phyloP scores from a whole-genome alignment of 2,888 invertebrate species.

The Agrochola lychnidis region DNA sequence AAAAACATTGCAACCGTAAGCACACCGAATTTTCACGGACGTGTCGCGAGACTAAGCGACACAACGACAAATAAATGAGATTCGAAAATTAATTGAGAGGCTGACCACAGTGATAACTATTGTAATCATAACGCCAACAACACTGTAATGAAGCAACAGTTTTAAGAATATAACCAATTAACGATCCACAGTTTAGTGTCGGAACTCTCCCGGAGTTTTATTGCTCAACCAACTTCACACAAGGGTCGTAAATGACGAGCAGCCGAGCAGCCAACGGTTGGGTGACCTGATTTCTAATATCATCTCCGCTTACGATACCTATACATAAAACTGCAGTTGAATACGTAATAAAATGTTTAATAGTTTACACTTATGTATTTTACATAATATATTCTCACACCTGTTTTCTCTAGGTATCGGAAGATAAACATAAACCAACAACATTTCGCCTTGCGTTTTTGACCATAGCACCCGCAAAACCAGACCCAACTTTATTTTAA shows the following conservation, averaged over 20 bases:
- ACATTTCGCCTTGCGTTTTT: neutral
- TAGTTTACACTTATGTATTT: neutral
- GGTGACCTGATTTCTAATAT: slow-evolving; percentile 63
- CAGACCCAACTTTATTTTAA: neutral
- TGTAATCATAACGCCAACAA: slow-evolving; percentile 14
- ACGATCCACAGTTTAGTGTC: slow-evolving; percentile 41
- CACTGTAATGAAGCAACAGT: slow-evolving; percentile 35
- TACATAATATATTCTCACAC: neutral
- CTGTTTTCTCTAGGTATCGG: neutral
- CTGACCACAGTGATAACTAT: neutral
- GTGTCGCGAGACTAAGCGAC: neutral
- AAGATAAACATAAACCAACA: neutral
- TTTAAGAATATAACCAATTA: slow-evolving; percentile 48
- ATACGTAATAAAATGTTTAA: slow-evolving; percentile 13
- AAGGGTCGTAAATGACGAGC: slow-evolving; percentile 64
- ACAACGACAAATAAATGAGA: neutral
- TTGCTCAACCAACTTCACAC: slow-evolving; percentile 64
- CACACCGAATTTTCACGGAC: neutral
- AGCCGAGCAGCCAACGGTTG: slow-evolving; percentile 26
- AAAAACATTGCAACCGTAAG: neutral
- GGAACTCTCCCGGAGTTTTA: slow-evolving; percentile 56
- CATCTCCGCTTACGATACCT: slow-evolving; percentile 25
- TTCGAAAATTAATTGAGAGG: neutral
- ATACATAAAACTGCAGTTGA: slow-evolving; percentile 23
- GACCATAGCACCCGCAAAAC: neutral